Base-by-base conservation (phyloP, 2,797 vertebrate species). In the Gorsachius magnificus region DNA sequence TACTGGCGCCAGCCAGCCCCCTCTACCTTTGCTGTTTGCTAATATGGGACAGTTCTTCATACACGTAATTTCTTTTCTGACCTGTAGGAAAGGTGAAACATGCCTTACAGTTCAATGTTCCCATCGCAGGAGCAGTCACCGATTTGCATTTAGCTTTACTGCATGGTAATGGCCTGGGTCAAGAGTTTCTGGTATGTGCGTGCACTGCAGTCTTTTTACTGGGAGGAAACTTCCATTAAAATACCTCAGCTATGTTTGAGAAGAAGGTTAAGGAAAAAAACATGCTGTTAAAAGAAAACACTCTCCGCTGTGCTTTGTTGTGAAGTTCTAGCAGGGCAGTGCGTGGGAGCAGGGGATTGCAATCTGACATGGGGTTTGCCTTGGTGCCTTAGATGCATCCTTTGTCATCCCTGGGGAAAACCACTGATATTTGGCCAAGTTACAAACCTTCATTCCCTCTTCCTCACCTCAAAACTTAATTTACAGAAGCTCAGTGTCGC, bases 161-260 rank as follows among this genome's bases (percentile, higher is more conserved):
- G 45, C 26, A 48, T 1, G 26, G 25, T 77, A 77, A 68, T 10
- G 22, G 26, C 4, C 38, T 9, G 41, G 54, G 85, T 74, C 84
- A 78, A 33, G 69, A 72, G 90, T 79, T 79, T 71, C 93, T 94
- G 95, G 64, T 92, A 57, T 35, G 70, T 20, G 86, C 66, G 64
- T 28, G 6, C 4, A 2, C 15, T 64, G 91, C 71, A 83, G 68
- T 56, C 65, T 56, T 90, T 89, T 79, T 57, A 36, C 76, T 19
- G 88, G 46, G 77, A 85, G 89, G 50, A 93, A 93, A 77, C 66
- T 45, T 43, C 90, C 90, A 96, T 94, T 93, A 95, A 97, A 95
- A 95, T 93, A 56, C 91, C 75, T 94, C 90, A 87, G 88, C 58
- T 35, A 4, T 24, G 50, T 28, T 25, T 85, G 61, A 56, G 75